phyloP scores from a whole-genome alignment of 2,113 vertebrate genomes.

The Thalassarche chlororhynchos region DNA sequence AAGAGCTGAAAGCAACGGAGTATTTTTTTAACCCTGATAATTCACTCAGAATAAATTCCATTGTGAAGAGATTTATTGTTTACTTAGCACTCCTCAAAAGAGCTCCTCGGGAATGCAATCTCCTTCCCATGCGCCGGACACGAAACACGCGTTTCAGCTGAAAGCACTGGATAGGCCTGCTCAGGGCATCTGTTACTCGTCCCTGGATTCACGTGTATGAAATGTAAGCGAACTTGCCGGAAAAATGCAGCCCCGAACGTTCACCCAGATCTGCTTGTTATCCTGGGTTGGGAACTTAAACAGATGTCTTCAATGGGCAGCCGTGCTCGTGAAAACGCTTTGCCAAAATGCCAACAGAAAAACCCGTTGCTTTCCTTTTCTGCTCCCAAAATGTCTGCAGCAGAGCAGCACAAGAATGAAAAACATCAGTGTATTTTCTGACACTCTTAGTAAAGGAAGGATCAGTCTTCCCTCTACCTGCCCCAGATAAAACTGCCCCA shows the following conservation, averaged over 20 bases:
- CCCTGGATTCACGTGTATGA: background rate
- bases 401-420: background rate
- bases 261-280: background rate
- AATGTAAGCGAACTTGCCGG: background rate
- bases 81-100: conserved; percentile 27
- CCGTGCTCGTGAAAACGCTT: background rate
- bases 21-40: conserved; percentile 70
- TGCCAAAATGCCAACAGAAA: background rate
- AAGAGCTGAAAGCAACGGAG: conserved; percentile 65
- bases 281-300: background rate
- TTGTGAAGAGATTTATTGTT: conserved; percentile 37
- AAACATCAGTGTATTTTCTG: background rate
- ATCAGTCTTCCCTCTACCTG: background rate
- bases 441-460: background rate
- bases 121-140: background rate
- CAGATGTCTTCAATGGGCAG: background rate
- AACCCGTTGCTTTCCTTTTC: background rate
- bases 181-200: background rate
- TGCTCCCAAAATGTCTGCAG: background rate
- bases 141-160: background rate
- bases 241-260: background rate
- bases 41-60: conserved; percentile 66
- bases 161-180: background rate
- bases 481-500: background rate
- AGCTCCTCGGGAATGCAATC: background rate